Conservation (phyloP, 2,888 invertebrate species). For the Epinotia ramella region DNA sequence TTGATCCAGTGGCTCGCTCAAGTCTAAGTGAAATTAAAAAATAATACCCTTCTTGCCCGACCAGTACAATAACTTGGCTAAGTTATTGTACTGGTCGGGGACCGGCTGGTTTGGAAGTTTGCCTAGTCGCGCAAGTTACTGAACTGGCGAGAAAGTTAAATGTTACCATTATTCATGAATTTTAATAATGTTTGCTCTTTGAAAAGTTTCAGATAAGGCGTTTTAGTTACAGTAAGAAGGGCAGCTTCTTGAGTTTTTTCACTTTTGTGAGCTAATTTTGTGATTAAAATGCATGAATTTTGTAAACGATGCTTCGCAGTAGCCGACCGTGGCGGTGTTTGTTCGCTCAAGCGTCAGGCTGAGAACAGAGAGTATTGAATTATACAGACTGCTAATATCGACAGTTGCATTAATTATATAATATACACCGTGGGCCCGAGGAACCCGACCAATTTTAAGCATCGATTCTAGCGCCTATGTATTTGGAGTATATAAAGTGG, state of each 20-base stretch:
- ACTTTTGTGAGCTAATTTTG: conserved; percentile 21
- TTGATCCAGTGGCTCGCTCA: conserved; percentile 30
- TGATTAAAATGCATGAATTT: conserved; percentile 38
- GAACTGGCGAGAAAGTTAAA: conserved; percentile 31
- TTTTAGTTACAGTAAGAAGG: conserved; percentile 16
- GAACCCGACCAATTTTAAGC: too few species aligned
- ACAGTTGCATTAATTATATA: background rate
- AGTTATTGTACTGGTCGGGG: too few species aligned
- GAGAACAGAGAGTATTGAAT: background rate
- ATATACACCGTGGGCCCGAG: too few species aligned
- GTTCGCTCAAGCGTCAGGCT: background rate
- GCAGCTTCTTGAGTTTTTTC: conserved; percentile 24
- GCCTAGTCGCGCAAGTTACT: conserved; percentile 12
- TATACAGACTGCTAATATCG: background rate
- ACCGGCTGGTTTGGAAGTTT: conserved; percentile 19
- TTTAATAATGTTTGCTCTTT: conserved; percentile 32
- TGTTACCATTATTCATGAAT: conserved; percentile 34
- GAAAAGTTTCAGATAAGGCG: conserved; percentile 16
- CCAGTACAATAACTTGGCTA: conserved; percentile 10
- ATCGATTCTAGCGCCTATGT: too few species aligned
- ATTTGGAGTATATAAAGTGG: too few species aligned
- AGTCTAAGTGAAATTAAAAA: conserved; percentile 31
- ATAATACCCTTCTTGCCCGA: conserved; percentile 8
- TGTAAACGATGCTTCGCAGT: conserved; percentile 1
- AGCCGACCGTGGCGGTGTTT: background rate